Evolutionary conservation across 2,113 vertebrate species (phyloP), one percentile per base, ranked within the genome.

Genomic region (Aspidoscelis tigris): DNA sequence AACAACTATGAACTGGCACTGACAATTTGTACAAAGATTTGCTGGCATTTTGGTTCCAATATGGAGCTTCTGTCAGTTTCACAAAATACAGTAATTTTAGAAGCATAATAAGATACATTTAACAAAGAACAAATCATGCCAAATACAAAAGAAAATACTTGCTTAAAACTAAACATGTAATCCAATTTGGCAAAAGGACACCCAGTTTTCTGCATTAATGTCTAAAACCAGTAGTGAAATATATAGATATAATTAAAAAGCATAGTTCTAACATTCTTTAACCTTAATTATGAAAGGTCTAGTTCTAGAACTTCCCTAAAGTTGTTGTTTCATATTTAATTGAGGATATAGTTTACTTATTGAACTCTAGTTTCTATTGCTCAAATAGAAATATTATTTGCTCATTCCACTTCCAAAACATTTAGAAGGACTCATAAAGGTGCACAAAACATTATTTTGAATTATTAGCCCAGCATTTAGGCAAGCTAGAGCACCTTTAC

Each of bases 141-240:
- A 78, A 81, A 75, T 50, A 80, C 22, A 83, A 84, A 76, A 86
- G 9, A 4, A 90, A 83, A 84, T 68, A 24, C 44, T 76, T 5
- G 44, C 20, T 72, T 80, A 21, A 81, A 1, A 22, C 47, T 78
- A 78, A 80, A 69, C 76, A 7, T 82, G 43, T 47, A 26, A 76
- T 73, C 26, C 53, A 77, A 65, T 85, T 0, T 0, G 12, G 1
- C 50, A 16, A 68, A n/a, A 24, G n/a, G 44, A 22, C 70, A 53
- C 53, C 76, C 5, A 1, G 6, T 84, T 70, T 61, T 4, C 73
- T 33, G n/a, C 21, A 65, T 68, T 74, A 68, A 68, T 65, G 24
- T 79, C 7, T 41, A 41, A 78, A 78, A 16, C 39, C 21, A 44
- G 21, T 78, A 66, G 61, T 14, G 39, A 65, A 78, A 65, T 66